phyloP scores from a whole-genome alignment of 1,140 invertebrate genomes.

The Sarcophaga peregrina region DNA sequence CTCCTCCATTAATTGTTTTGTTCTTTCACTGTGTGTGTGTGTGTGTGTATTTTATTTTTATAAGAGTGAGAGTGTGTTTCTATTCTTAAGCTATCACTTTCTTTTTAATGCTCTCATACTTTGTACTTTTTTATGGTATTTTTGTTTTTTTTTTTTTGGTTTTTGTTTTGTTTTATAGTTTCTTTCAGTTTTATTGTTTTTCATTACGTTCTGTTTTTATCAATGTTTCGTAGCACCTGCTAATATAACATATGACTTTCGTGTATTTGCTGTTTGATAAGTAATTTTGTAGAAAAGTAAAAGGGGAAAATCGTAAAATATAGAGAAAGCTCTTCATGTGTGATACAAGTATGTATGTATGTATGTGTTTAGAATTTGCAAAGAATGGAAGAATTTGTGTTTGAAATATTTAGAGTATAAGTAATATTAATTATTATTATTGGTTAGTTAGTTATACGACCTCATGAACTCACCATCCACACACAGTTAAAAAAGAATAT shows the following conservation, averaged over 20 bases:
- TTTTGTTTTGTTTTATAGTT: not conserved
- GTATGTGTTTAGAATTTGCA: too few relatives aligned
- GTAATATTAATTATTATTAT: not conserved
- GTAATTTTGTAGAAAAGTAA: not conserved
- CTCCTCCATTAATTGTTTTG: too few relatives aligned
- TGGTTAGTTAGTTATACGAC: not conserved
- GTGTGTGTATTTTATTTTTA: too few relatives aligned
- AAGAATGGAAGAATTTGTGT: too few relatives aligned
- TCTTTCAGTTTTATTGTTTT: not conserved
- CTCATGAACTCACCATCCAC: not conserved
- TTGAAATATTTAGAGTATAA: not conserved
- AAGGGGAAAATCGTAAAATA: not conserved
- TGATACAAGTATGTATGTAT: too few relatives aligned
- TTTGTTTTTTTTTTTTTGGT: not conserved
- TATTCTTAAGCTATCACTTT: too few relatives aligned
- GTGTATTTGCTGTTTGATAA: not conserved
- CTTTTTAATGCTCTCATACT: too few relatives aligned
- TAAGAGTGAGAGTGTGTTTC: too few relatives aligned
- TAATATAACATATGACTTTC: slow-evolving; percentile 18
- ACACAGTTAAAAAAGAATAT: too few relatives aligned
- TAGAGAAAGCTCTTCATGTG: not conserved
- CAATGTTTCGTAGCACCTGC: slow-evolving; percentile 9
- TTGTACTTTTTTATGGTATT: not conserved
- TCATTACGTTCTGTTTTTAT: slow-evolving; percentile 25
- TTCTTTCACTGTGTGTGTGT: too few relatives aligned